A percentile compares a stretch with the other conserved stretches of the same genome.
Conservation (phyloP, 2,113 vertebrate genomes). For the Corythornis madagascariensis region DNA sequence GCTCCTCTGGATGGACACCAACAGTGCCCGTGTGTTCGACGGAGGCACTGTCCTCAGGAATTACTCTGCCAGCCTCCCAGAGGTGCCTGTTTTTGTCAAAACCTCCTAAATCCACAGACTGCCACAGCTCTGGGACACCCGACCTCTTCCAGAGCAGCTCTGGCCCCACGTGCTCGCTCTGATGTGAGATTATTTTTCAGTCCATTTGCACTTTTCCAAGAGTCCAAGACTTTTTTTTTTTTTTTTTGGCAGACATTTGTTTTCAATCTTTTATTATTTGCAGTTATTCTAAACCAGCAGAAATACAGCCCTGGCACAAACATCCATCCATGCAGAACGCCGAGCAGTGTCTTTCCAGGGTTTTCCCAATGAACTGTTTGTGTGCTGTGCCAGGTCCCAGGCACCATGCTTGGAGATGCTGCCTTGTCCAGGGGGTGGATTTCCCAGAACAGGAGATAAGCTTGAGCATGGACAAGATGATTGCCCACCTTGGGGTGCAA, state of each 20-base stretch:
- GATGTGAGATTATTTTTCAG: neutral
- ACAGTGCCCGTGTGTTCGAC: constrained; percentile 80
- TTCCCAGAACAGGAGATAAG: neutral
- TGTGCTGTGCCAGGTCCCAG: neutral
- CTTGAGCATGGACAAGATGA: neutral
- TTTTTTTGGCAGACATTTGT: neutral
- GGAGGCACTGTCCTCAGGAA: constrained; percentile 84
- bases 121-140: neutral
- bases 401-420: neutral
- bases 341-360: neutral
- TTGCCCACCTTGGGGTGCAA: neutral
- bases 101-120: neutral
- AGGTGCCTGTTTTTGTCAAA: constrained; percentile 83
- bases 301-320: neutral
- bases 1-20: constrained; percentile 83
- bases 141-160: neutral
- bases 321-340: rapidly evolving
- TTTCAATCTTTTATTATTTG: neutral
- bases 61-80: constrained; percentile 79
- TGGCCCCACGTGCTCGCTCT: neutral
- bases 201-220: neutral
- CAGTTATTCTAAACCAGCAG: neutral
- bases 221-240: neutral
- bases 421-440: neutral
- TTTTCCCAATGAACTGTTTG: neutral